Evolutionary conservation across 2,888 invertebrate species (phyloP).

Genomic region (Notodonta dromedarius): DNA sequence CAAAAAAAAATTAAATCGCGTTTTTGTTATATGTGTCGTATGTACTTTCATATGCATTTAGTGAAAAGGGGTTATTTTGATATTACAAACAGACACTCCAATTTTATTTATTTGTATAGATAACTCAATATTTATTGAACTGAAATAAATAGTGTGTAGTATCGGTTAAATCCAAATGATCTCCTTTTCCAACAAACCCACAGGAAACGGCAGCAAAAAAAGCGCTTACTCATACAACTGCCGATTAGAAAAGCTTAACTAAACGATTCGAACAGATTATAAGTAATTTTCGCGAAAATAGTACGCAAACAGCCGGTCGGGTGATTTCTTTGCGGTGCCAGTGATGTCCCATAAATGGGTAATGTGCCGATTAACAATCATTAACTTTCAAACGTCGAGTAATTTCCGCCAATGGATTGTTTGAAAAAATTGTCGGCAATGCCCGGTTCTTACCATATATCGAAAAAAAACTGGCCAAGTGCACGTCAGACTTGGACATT

Average conservation of each 20-base stretch:
- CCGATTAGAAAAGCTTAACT: constrained; percentile 21
- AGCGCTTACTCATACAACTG: constrained; percentile 10
- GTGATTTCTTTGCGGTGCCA: constrained; percentile 47
- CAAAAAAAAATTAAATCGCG: too few species aligned
- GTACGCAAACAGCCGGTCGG: constrained; percentile 25
- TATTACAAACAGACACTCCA: too few species aligned
- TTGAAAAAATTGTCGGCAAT: not conserved
- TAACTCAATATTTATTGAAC: too few species aligned
- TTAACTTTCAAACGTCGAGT: constrained; percentile 61
- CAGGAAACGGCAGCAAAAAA: not conserved
- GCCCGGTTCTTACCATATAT: too few species aligned
- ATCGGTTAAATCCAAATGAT: too few species aligned
- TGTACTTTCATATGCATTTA: too few species aligned
- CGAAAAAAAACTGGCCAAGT: too few species aligned
- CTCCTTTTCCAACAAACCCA: not conserved
- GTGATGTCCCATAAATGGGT: constrained; percentile 61
- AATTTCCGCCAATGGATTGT: constrained; percentile 19
- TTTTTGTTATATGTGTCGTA: too few species aligned
- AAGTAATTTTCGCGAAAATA: constrained; percentile 38
- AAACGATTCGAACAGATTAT: constrained; percentile 18
- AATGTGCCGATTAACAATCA: constrained; percentile 66
- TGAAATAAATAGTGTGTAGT: too few species aligned
- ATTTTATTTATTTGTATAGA: too few species aligned
- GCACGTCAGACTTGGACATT: too few species aligned
- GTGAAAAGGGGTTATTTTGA: too few species aligned